These are phyloP conservation scores for Pterophyllum scalare DNA, from an alignment of 2,113 vertebrate species.

Conservation along the genomic window DNA sequence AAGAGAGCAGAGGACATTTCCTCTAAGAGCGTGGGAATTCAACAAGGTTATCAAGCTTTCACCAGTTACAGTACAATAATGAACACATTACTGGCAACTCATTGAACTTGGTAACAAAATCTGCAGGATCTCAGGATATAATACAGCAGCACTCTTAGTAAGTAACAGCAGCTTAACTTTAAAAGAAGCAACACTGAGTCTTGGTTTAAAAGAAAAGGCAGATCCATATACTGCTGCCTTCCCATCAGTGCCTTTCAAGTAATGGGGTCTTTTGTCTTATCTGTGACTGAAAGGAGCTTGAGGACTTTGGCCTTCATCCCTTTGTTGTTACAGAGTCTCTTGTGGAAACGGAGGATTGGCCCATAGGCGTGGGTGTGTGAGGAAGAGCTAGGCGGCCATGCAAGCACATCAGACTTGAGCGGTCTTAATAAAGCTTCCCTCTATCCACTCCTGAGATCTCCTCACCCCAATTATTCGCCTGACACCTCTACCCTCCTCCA, in stretches of 20 bases:
- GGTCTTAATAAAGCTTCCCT: constrained; percentile 78
- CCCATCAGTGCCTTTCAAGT: constrained; percentile 54
- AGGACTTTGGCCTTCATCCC: constrained; percentile 70
- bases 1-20: background rate
- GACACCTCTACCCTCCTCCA: constrained; percentile 72
- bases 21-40: background rate
- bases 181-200: constrained; percentile 14
- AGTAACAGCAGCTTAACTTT: background rate
- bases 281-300: constrained; percentile 51
- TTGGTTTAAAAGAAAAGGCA: constrained; percentile 22
- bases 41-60: background rate
- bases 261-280: constrained; percentile 71
- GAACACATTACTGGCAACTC: background rate
- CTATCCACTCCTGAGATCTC: constrained; percentile 75
- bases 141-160: background rate
- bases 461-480: constrained; percentile 81
- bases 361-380: constrained; percentile 51
- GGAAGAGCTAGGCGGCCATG: constrained; percentile 49
- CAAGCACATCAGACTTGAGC: constrained; percentile 64
- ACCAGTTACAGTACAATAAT: background rate
- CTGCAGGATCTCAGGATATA: background rate
- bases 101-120: background rate
- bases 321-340: constrained; percentile 70
- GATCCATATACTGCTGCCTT: constrained; percentile 30
- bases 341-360: constrained; percentile 64